Evolutionary conservation across 2,113 vertebrate species (phyloP).

Genomic region (Hepsetus odoe): DNA sequence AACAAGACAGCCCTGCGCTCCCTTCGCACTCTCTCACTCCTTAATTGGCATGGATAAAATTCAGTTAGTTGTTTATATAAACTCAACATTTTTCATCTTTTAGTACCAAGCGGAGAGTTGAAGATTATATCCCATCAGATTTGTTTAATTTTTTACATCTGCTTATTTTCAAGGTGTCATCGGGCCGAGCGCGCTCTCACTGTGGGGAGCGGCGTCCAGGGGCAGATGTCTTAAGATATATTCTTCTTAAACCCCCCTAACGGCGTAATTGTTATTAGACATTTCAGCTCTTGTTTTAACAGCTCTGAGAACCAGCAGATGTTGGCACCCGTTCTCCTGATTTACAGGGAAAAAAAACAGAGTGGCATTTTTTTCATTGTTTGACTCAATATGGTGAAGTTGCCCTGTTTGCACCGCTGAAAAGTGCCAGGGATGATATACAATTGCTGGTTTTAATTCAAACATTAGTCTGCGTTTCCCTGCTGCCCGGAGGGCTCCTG

Average conservation of each 20-base stretch:
- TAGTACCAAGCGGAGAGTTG: constrained; percentile 88
- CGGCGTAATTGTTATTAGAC: constrained; percentile 81
- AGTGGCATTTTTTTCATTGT: constrained; percentile 86
- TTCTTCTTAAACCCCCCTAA: constrained; percentile 74
- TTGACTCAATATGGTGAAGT: constrained; percentile 99
- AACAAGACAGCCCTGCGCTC: constrained; percentile 67
- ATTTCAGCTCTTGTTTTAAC: constrained; percentile 83
- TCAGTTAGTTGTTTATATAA: constrained; percentile 95
- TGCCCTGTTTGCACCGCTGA: constrained; percentile 81
- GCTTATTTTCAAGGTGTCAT: constrained; percentile 99
- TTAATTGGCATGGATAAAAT: constrained; percentile 97
- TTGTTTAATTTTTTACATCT: constrained; percentile 98
- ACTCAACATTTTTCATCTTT: constrained; percentile 96
- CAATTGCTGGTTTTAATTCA: constrained; percentile 79
- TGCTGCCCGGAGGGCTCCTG: constrained; percentile 60
- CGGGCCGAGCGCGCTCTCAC: constrained; percentile 74
- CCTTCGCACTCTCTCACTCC: constrained; percentile 83
- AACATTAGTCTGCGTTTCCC: constrained; percentile 71
- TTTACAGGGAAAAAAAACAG: constrained; percentile 74
- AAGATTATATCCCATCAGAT: constrained; percentile 89
- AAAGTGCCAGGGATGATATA: constrained; percentile 79
- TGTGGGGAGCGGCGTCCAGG: constrained; percentile 75
- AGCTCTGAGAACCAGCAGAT: constrained; percentile 96
- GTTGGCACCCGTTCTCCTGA: constrained; percentile 83
- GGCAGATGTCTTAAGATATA: constrained; percentile 71